Evolutionary conservation across 2,113 vertebrate genomes (phyloP).

Genomic region (Myxocyprinus asiaticus): DNA sequence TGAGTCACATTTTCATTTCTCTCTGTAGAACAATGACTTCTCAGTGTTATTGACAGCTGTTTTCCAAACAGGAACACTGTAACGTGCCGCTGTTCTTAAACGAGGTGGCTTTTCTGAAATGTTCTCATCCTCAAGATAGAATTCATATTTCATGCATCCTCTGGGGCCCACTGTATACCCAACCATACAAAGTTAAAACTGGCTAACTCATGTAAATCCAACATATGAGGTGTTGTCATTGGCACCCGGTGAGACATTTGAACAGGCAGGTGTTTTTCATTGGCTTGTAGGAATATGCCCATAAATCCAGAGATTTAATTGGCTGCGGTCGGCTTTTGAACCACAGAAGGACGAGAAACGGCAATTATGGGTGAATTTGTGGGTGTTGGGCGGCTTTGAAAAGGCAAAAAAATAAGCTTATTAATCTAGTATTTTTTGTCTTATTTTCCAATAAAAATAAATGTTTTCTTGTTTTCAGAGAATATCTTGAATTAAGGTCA

Average conservation of each 20-base stretch:
- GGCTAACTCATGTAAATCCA: conserved; percentile 62
- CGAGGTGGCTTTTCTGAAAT: conserved; percentile 52
- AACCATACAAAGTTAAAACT: conserved; percentile 64
- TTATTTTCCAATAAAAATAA: too few species aligned
- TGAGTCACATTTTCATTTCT: conserved; percentile 62
- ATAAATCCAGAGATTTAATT: conserved; percentile 59
- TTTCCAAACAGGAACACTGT: conserved; percentile 51
- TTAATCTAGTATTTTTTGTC: too few species aligned
- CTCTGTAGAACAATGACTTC: conserved; percentile 60
- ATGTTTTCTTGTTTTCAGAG: too few species aligned
- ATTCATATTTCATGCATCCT: conserved; percentile 60
- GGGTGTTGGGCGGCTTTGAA: too few species aligned
- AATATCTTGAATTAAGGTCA: too few species aligned
- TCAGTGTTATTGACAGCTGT: conserved; percentile 62
- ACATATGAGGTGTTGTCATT: conserved; percentile 72
- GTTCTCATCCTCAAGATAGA: conserved; percentile 60
- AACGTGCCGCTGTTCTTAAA: conserved; percentile 1
- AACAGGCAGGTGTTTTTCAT: conserved; percentile 70
- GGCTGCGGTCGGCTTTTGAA: conserved; percentile 41
- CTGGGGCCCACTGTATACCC: conserved; percentile 54
- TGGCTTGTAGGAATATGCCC: conserved; percentile 65
- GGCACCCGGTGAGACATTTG: conserved; percentile 55
- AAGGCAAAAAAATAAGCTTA: too few species aligned
- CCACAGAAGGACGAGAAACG: too few species aligned
- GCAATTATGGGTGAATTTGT: too few species aligned